These are phyloP conservation scores for Cryptocephalus moraei DNA, from an alignment of 2,888 invertebrate species.

Conservation along the genomic window DNA sequence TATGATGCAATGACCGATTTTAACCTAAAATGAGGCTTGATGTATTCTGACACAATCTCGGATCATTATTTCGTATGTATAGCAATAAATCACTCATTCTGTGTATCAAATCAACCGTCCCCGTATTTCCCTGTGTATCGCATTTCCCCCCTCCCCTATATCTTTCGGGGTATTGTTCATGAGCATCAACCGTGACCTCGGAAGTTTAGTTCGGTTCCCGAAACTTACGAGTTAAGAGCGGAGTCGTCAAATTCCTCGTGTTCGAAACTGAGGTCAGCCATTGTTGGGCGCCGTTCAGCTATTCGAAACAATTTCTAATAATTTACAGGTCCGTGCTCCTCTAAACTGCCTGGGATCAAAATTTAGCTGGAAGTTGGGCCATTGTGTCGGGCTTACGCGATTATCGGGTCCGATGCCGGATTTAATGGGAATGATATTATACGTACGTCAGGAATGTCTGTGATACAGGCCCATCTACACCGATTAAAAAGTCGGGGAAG, in stretches of 20 bases:
- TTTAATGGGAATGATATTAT: no score
- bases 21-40: no score
- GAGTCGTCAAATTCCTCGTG: slow-evolving; percentile 10
- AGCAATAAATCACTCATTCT: no score
- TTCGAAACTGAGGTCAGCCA: slow-evolving; percentile 8
- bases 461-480: no score
- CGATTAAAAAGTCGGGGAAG: no score
- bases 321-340: slow-evolving; percentile 12
- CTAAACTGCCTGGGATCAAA: slow-evolving; percentile 3
- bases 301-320: slow-evolving; percentile 17
- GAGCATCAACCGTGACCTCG: slow-evolving; percentile 14
- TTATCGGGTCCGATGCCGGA: neutral
- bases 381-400: neutral
- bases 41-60: no score
- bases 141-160: no score
- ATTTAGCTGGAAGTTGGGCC: neutral
- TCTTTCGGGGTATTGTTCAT: slow-evolving; percentile 15
- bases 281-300: slow-evolving; percentile 10
- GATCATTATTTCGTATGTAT: no score
- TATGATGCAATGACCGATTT: no score
- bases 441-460: no score
- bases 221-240: slow-evolving; percentile 10
- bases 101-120: no score
- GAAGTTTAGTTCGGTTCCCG: slow-evolving; percentile 9
- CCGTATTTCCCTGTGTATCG: no score